phyloP scores from a whole-genome alignment of 2,113 vertebrate species.

The Progne subis region DNA sequence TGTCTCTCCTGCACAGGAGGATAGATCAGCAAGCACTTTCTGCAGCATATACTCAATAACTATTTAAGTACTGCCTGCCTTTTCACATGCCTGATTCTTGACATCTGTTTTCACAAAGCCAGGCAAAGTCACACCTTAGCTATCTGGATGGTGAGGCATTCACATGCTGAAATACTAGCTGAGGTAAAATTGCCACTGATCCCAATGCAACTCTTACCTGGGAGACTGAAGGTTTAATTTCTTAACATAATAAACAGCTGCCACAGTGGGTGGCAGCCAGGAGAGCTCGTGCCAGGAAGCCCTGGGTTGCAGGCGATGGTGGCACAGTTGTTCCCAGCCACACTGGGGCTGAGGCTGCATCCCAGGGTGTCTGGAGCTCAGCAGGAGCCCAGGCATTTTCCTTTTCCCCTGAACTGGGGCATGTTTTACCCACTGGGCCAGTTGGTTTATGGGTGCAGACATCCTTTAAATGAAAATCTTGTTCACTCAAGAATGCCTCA shows the following conservation, averaged over 20 bases:
- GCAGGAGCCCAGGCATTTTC: not conserved
- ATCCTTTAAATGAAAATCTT: not conserved
- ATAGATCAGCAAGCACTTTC: not conserved
- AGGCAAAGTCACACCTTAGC: not conserved
- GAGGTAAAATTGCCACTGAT: not conserved
- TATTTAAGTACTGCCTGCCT: not conserved
- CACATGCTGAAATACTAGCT: not conserved
- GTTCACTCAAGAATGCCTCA: not conserved
- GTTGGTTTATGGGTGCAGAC: not conserved
- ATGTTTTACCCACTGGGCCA: fast-evolving
- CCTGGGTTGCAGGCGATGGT: not conserved
- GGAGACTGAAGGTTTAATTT: not conserved
- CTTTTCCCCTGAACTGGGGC: fast-evolving
- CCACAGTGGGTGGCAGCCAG: fast-evolving
- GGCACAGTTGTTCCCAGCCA: not conserved
- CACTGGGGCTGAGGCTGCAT: not conserved
- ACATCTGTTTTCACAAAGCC: not conserved
- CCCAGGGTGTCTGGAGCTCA: not conserved
- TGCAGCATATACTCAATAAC: not conserved
- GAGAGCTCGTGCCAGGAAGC: not conserved
- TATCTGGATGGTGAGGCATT: not conserved
- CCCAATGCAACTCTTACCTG: not conserved
- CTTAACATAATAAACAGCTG: not conserved
- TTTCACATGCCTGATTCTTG: not conserved
- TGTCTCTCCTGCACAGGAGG: fast-evolving